A percentile compares a stretch with the other conserved stretches of the same genome.
Evolutionary conservation across 2,113 vertebrate genomes (phyloP).

Genomic region (Asarcornis scutulata): DNA sequence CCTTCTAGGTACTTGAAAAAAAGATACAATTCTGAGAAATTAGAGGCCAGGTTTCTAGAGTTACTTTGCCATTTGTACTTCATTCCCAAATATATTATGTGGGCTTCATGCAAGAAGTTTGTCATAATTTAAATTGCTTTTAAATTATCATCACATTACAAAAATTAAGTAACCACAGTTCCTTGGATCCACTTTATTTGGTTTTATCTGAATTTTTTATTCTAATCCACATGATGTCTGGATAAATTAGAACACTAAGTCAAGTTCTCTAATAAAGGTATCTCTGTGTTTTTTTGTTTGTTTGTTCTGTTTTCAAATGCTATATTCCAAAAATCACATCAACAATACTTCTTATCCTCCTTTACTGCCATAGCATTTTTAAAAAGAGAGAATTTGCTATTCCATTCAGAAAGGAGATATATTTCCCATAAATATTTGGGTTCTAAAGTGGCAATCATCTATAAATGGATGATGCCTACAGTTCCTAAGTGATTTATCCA

Average conservation of each 20-base stretch:
- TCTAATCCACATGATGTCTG: neutral
- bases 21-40: neutral
- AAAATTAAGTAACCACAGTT: neutral
- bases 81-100: neutral
- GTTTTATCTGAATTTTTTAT: neutral
- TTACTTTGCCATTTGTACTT: neutral
- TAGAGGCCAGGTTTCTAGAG: neutral
- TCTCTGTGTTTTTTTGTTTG: neutral
- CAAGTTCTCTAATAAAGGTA: neutral
- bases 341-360: neutral
- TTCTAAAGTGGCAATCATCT: neutral
- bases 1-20: neutral
- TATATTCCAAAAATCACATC: neutral
- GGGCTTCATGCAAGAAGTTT: neutral
- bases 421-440: neutral
- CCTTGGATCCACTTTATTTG: neutral
- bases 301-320: neutral
- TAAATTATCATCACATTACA: neutral
- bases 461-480: fast-evolving
- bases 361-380: neutral
- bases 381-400: neutral
- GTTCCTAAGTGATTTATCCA: neutral
- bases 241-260: neutral
- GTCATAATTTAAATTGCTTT: neutral
- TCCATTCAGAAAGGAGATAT: neutral